These are phyloP conservation scores for Eurypyga helias DNA, from an alignment of 2,113 vertebrate species.

Conservation along the genomic window DNA sequence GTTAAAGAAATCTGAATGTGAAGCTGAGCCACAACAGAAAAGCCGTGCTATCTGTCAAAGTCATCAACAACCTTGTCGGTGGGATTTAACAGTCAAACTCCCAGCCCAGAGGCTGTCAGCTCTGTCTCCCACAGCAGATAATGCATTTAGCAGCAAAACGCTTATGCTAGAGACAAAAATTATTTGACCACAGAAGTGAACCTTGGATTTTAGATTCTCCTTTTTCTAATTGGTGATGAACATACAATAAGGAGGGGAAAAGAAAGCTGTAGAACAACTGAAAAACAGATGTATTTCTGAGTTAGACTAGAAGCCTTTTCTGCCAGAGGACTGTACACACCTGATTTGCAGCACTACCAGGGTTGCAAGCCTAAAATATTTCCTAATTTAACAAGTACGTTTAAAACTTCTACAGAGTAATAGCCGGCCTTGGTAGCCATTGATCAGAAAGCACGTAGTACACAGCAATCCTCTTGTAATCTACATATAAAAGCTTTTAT, in stretches of 20 bases:
- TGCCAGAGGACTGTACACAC: neutral
- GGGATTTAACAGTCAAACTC: slow-evolving; percentile 22
- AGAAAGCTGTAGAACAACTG: neutral
- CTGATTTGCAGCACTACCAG: neutral
- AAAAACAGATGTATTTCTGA: neutral
- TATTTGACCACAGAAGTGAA: slow-evolving; percentile 7
- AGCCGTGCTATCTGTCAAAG: slow-evolving; percentile 53
- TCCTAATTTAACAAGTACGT: neutral
- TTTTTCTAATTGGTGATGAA: neutral
- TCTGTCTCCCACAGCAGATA: neutral
- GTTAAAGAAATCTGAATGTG: slow-evolving; percentile 36
- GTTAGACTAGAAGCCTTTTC: neutral
- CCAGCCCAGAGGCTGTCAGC: slow-evolving; percentile 44
- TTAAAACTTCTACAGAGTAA: neutral
- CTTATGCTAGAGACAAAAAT: neutral
- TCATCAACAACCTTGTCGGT: slow-evolving; percentile 41
- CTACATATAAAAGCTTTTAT: neutral
- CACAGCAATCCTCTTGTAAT: neutral
- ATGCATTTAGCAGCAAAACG: slow-evolving; percentile 23
- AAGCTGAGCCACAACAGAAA: slow-evolving; percentile 41
- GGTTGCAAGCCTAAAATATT: neutral
- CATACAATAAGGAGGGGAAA: neutral
- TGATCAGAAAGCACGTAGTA: neutral
- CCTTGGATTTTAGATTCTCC: neutral
- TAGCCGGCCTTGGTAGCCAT: neutral